Base-by-base conservation (phyloP, 2,797 vertebrate species). In the Malacoraja senta region DNA sequence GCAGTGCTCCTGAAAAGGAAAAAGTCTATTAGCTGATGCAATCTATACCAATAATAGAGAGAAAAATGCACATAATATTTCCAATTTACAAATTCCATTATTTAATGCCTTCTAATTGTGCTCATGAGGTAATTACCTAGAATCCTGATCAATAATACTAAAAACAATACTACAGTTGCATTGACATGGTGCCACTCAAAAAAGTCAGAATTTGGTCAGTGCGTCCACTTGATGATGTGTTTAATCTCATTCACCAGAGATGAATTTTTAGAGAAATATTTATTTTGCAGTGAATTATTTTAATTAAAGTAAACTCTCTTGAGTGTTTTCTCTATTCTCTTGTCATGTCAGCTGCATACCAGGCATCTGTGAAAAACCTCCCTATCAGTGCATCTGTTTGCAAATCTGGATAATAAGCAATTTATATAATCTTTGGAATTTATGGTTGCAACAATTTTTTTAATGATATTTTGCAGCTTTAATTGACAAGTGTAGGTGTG, bases 1-100 rank as follows among this genome's bases (percentile, higher is more conserved):
- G 53, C 12, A n/a, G 38, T 17, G 24, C 38, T 92, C 71, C 71
- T 76, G 90, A 92, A 92, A 92, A 92, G 90, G 76, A 92, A 80
- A 76, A 74, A 92, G 15, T 58, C 15, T 68, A 58, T 92, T 53
- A 76, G 44, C 72, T 92, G 71, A 53, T 88, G 61, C 61, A 68
- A 88, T 19, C 63, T 88, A 9, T 21, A 35, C 15, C 26, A 61
- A 35, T 35, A 68, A 21, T 17, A 35, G n/a, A 68, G n/a, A 35
- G 63, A 9, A 1, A 88, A 35, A 35, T 17, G 15, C 32, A 35
- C n/a, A 35, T 35, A 68, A 74, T 21, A 53, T 32, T 65, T 63
- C 17, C 29, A 61, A n/a, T 65, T 88, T 68, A 61, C 32, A 65
- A 65, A 65, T 32, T 32, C 15, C n/a, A 88, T 32, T 88, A 88